These are phyloP conservation scores for Habrosyne pyritoides DNA, from an alignment of 2,888 invertebrate genomes.

Conservation along the genomic window DNA sequence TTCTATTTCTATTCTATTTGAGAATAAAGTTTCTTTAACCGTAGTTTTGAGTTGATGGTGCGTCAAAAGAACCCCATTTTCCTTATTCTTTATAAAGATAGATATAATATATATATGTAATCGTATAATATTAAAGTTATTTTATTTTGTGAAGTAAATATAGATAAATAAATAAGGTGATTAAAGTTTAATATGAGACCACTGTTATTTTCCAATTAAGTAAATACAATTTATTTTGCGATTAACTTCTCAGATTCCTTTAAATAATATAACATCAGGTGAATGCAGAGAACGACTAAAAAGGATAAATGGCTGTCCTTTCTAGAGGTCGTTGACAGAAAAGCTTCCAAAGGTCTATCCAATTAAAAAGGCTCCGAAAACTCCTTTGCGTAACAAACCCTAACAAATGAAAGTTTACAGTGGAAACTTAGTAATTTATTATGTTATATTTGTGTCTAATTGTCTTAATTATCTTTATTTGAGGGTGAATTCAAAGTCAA, in stretches of 20 bases:
- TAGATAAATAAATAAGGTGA: too few relatives aligned
- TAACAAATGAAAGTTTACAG: conserved; percentile 27
- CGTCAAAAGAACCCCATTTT: too few relatives aligned
- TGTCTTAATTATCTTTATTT: conserved; percentile 8
- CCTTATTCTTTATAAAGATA: too few relatives aligned
- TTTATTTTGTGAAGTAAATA: too few relatives aligned
- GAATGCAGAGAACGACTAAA: background rate
- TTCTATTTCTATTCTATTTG: too few relatives aligned
- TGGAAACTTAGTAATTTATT: conserved; percentile 24
- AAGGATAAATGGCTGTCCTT: conserved; percentile 2
- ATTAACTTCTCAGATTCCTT: background rate
- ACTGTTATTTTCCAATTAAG: too few relatives aligned
- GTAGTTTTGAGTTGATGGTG: too few relatives aligned
- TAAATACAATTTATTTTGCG: background rate
- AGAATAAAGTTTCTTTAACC: too few relatives aligned
- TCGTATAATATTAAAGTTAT: too few relatives aligned
- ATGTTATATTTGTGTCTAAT: conserved; percentile 21
- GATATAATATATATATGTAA: too few relatives aligned
- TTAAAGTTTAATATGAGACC: too few relatives aligned
- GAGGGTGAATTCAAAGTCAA: background rate
- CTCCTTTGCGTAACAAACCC: conserved; percentile 32
- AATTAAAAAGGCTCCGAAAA: conserved; percentile 38
- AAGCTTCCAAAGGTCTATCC: conserved; percentile 16
- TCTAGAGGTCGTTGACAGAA: conserved; percentile 2
- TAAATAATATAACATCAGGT: background rate